A percentile compares a stretch with the other conserved stretches of the same genome.
These are phyloP conservation scores for Carposina sasakii DNA, from an alignment of 1,140 invertebrate genomes.

Conservation along the genomic window DNA sequence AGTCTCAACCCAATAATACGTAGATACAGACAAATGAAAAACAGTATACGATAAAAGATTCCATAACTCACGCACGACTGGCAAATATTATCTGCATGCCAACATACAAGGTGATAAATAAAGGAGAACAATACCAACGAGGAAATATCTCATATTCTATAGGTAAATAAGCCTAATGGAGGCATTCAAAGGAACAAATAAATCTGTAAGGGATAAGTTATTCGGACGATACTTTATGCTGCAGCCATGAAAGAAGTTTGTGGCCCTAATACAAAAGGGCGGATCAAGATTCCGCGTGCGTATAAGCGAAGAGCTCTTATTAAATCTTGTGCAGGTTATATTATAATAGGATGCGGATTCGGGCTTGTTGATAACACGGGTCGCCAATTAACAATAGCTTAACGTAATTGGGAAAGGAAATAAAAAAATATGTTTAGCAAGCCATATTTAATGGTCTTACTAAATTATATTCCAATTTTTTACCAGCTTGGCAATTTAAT, in stretches of 20 bases:
- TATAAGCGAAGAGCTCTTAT: slow-evolving; percentile 29
- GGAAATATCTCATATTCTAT: slow-evolving; percentile 13
- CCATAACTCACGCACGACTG: slow-evolving; percentile 10
- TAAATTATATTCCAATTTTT: no score
- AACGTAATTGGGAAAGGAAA: no score
- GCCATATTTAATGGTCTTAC: no score
- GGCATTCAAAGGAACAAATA: slow-evolving; percentile 24
- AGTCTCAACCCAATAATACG: no score
- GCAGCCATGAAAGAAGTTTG: slow-evolving; percentile 30
- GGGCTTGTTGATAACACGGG: neutral
- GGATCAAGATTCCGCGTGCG: slow-evolving; percentile 42
- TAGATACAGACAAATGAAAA: slow-evolving; percentile 29
- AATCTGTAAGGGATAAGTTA: slow-evolving; percentile 43
- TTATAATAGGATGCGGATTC: neutral
- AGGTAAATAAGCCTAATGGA: slow-evolving; percentile 9
- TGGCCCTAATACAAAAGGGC: slow-evolving; percentile 34
- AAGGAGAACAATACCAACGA: neutral
- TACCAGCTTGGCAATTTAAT: no score
- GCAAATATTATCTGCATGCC: no score
- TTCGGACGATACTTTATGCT: slow-evolving; percentile 40
- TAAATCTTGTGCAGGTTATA: slow-evolving; percentile 26
- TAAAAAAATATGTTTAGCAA: no score
- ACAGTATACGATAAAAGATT: slow-evolving; percentile 26
- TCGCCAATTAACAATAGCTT: no score
- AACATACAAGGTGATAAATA: slow-evolving; percentile 2